Conservation (phyloP, 1,140 invertebrate species). For the Lepidurus packardi region DNA sequence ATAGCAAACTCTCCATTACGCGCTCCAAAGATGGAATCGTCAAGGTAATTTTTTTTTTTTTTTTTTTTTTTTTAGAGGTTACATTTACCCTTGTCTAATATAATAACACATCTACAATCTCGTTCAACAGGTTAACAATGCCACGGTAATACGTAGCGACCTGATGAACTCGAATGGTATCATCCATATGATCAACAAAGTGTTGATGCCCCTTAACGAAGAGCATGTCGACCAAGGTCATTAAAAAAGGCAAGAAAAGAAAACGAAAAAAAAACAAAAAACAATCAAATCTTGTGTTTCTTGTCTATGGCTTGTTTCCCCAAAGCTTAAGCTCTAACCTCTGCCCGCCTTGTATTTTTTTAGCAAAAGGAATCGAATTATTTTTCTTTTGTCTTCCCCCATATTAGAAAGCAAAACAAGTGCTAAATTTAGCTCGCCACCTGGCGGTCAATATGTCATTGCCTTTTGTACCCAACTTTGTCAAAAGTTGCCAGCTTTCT, state of each 20-base stretch:
- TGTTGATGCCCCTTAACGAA: constrained; percentile 43
- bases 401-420: neutral
- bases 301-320: constrained; percentile 3
- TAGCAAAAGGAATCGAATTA: neutral
- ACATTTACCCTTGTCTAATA: neutral
- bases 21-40: constrained; percentile 36
- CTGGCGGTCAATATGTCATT: neutral
- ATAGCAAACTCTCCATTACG: constrained; percentile 34
- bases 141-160: constrained; percentile 47
- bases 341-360: neutral
- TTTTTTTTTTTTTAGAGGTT: neutral
- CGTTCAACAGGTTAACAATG: constrained; percentile 44
- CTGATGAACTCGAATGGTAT: constrained; percentile 54
- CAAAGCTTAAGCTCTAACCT: neutral
- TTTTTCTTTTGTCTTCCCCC: too few relatives aligned
- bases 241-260: neutral
- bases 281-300: neutral
- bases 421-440: constrained; percentile 2
- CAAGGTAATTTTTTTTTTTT: constrained; percentile 39
- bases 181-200: constrained; percentile 53
- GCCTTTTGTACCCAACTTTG: neutral
- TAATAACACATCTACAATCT: neutral
- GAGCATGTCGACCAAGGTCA: neutral
- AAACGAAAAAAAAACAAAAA: neutral
- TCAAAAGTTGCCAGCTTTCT: neutral